Percentiles rank a stretch among this genome's conserved stretches.
Conservation (phyloP, 2,797 vertebrate species). For the Phrynocephalus forsythii region DNA sequence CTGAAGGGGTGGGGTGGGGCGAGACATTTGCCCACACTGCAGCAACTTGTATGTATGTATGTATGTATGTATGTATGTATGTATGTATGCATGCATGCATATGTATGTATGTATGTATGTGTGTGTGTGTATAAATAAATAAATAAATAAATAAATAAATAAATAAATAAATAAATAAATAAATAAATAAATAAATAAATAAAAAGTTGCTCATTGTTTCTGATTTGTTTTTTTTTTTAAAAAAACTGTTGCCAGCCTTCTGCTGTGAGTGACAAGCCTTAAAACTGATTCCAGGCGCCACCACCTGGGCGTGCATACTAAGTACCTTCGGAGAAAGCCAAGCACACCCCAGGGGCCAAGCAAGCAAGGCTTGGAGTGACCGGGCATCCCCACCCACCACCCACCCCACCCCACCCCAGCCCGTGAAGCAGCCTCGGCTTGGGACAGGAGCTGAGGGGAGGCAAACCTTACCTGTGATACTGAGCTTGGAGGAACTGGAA, state of each 20-base stretch:
- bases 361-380: not conserved
- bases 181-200: conserved; percentile 23
- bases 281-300: conserved; percentile 82
- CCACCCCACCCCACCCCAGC: too few relatives aligned
- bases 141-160: conserved; percentile 51
- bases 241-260: not conserved
- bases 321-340: conserved; percentile 62
- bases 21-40: conserved; percentile 50
- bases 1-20: conserved; percentile 18
- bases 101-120: too few relatives aligned
- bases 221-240: too few relatives aligned
- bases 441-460: too few relatives aligned
- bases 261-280: conserved; percentile 67
- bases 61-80: too few relatives aligned
- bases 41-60: conserved; percentile 35
- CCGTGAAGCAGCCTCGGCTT: too few relatives aligned
- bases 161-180: conserved; percentile 42
- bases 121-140: too few relatives aligned
- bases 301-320: conserved; percentile 82
- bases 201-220: conserved; percentile 24
- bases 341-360: not conserved
- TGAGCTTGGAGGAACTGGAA: conserved; percentile 96
- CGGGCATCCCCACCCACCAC: not conserved
- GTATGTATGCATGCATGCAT: too few relatives aligned
- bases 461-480: conserved; percentile 90